Conservation (phyloP, 1,140 invertebrate species). For the Eumeta japonica region DNA sequence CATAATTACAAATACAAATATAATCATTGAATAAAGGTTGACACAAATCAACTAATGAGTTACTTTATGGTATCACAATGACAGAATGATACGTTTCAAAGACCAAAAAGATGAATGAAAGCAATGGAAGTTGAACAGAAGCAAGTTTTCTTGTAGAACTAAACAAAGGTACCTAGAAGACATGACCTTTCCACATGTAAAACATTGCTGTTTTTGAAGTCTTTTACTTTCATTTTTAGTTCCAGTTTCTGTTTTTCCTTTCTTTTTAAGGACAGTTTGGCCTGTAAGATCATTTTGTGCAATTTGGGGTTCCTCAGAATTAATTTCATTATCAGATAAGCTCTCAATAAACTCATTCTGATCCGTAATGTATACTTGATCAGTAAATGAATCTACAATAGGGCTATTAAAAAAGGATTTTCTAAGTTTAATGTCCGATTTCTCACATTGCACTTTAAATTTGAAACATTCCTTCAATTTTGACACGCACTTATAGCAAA, state of each 20-base stretch:
- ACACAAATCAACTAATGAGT: slow-evolving; percentile 4
- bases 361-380: slow-evolving; percentile 3
- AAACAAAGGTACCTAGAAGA: slow-evolving; percentile 36
- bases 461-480: slow-evolving; percentile 33
- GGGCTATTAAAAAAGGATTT: too few species aligned
- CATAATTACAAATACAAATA: neutral
- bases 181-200: slow-evolving; percentile 52
- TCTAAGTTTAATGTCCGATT: slow-evolving; percentile 32
- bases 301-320: slow-evolving; percentile 8
- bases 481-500: slow-evolving; percentile 35
- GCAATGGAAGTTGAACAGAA: neutral
- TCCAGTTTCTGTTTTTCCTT: slow-evolving; percentile 6
- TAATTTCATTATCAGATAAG: slow-evolving; percentile 5
- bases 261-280: slow-evolving; percentile 1
- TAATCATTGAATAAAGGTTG: slow-evolving; percentile 1
- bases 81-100: too few species aligned
- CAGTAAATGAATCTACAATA: too few species aligned
- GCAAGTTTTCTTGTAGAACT: neutral
- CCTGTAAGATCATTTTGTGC: slow-evolving; percentile 5
- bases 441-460: slow-evolving; percentile 41
- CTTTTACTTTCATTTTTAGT: slow-evolving; percentile 15
- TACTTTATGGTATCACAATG: neutral
- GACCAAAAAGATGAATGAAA: too few species aligned
- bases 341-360: neutral
- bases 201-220: slow-evolving; percentile 40